Evolutionary conservation across 2,888 invertebrate genomes (phyloP).

Genomic region (Pomacea canaliculata): DNA sequence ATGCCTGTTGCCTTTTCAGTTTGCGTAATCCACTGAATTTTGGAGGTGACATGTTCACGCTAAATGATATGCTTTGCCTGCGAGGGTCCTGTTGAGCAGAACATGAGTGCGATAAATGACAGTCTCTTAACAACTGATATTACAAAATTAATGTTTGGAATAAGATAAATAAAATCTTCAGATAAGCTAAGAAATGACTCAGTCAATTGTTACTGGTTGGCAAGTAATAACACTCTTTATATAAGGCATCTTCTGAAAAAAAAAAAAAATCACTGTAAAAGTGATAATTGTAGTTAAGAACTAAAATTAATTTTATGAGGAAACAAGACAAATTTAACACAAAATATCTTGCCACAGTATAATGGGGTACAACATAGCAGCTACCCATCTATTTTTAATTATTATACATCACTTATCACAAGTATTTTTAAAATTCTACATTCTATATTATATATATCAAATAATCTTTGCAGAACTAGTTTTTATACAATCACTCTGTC

Average conservation of each 20-base stretch:
- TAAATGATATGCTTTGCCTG: slow-evolving; percentile 53
- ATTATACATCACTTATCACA: no score
- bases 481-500: no score
- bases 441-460: no score
- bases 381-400: neutral
- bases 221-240: no score
- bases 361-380: neutral
- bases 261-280: no score
- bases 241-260: no score
- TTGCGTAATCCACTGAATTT: slow-evolving; percentile 24
- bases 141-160: neutral
- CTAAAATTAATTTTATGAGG: neutral
- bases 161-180: neutral
- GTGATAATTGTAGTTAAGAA: no score
- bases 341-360: neutral
- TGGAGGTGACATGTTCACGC: slow-evolving; percentile 56
- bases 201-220: no score
- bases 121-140: neutral
- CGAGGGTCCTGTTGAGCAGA: slow-evolving; percentile 37
- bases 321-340: neutral
- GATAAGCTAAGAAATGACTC: neutral
- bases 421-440: no score
- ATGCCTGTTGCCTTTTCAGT: slow-evolving; percentile 46
- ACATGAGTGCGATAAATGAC: neutral
- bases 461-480: no score